Conservation (phyloP, 2,888 invertebrate genomes). For the Morpho helenor region DNA sequence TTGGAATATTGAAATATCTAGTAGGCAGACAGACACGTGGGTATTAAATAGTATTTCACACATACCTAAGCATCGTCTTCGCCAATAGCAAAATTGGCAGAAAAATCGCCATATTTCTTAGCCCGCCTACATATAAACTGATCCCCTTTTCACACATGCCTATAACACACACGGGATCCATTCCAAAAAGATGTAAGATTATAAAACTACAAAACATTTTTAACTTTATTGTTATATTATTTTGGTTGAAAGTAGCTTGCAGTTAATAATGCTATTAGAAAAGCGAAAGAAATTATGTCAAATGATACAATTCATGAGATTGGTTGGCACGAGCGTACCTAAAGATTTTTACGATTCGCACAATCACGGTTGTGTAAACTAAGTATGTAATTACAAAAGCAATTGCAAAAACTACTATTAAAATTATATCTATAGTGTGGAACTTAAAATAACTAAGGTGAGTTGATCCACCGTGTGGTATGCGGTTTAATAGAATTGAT, state of each 20-base stretch:
- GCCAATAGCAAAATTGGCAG: conserved; percentile 46
- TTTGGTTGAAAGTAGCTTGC: conserved; percentile 5
- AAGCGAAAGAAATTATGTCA: conserved; percentile 11
- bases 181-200: conserved; percentile 17
- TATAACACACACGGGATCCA: conserved; percentile 24
- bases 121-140: conserved; percentile 41
- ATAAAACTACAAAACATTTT: conserved; percentile 8
- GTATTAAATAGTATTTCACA: not conserved
- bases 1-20: too few species aligned
- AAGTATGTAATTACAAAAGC: conserved; percentile 4
- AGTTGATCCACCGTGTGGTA: too few species aligned
- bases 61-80: conserved; percentile 32
- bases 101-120: conserved; percentile 52
- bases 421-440: too few species aligned
- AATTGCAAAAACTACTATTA: too few species aligned
- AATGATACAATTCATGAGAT: conserved; percentile 31
- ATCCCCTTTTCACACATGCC: conserved; percentile 37
- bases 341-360: conserved; percentile 28
- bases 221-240: not conserved
- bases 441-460: too few species aligned
- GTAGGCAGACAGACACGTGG: too few species aligned
- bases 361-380: conserved; percentile 14
- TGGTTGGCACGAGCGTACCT: conserved; percentile 30
- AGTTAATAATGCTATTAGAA: not conserved
- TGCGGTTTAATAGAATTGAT: too few species aligned